Conservation (phyloP, 2,113 vertebrate species). For the Atherinomorus stipes region DNA sequence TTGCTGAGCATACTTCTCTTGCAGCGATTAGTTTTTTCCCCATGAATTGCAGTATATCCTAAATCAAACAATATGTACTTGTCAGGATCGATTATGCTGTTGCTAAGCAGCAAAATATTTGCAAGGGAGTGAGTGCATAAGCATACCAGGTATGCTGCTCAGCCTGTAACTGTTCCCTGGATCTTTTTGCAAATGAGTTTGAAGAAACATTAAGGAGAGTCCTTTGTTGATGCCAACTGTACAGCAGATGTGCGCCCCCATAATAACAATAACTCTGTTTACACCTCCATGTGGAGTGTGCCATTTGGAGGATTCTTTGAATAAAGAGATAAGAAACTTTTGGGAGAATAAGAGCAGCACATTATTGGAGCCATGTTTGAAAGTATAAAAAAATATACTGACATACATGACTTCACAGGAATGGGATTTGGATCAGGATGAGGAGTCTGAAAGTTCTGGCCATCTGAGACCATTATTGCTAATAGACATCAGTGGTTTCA, state of each 20-base stretch:
- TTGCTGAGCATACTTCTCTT: not conserved
- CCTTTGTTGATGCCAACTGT: not conserved
- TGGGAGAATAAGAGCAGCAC: too few relatives aligned
- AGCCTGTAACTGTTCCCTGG: not conserved
- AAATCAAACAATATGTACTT: not conserved
- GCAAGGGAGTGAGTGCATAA: not conserved
- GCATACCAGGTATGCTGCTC: not conserved
- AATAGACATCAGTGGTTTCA: constrained; percentile 44
- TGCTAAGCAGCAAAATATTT: not conserved
- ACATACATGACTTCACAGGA: constrained; percentile 16
- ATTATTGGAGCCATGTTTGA: constrained; percentile 13
- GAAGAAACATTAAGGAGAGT: constrained; percentile 4
- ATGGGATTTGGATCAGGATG: constrained; percentile 43
- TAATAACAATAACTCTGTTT: not conserved
- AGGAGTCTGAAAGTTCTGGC: constrained; percentile 36
- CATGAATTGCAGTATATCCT: not conserved
- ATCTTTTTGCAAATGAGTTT: constrained; percentile 2
- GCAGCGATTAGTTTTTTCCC: not conserved
- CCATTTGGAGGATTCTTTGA: not conserved
- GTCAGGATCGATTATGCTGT: not conserved
- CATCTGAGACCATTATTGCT: constrained; percentile 52
- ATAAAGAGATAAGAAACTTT: not conserved
- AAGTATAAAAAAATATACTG: constrained; percentile 6
- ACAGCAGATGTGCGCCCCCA: not conserved
- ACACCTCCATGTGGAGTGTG: not conserved